Conservation (phyloP, 1,140 invertebrate genomes). For the Drosophila cardini region DNA sequence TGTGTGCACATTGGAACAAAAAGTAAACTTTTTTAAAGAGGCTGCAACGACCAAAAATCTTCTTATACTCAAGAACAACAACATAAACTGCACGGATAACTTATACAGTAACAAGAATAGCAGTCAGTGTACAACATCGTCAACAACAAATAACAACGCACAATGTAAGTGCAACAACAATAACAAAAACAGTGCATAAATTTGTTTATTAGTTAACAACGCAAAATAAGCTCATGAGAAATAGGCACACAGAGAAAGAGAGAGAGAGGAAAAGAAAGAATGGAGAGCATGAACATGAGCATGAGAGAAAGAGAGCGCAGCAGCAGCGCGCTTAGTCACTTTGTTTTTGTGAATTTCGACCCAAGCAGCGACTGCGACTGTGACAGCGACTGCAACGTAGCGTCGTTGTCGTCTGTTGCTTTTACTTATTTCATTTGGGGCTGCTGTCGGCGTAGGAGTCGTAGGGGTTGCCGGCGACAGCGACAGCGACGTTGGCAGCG, state of each 20-base stretch:
- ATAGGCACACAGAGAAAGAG: conserved; percentile 15
- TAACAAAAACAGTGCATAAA: conserved; percentile 39
- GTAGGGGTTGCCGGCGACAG: conserved; percentile 79
- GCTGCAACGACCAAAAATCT: conserved; percentile 69
- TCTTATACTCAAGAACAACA: conserved; percentile 69
- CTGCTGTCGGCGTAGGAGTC: conserved; percentile 52
- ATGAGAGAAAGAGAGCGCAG: conserved; percentile 23
- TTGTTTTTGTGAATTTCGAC: conserved; percentile 81
- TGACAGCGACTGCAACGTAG: conserved; percentile 19
- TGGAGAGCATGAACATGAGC: conserved; percentile 1
- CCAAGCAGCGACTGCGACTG: conserved; percentile 56
- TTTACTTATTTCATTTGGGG: conserved; percentile 37
- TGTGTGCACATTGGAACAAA: conserved; percentile 76
- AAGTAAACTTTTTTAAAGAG: conserved; percentile 77
- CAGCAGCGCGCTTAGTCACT: conserved; percentile 68
- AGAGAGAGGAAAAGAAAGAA: conserved; percentile 1
- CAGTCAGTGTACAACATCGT: conserved; percentile 33
- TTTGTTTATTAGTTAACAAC: conserved; percentile 57
- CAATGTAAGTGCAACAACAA: conserved; percentile 64
- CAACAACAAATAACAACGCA: conserved; percentile 45
- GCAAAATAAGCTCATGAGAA: conserved; percentile 58
- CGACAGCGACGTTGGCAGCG: conserved; percentile 69
- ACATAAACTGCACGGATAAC: conserved; percentile 53
- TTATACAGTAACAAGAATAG: conserved; percentile 24
- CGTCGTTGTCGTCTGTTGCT: conserved; percentile 33